phyloP scores from a whole-genome alignment of 2,888 invertebrate species.

The Empis livida region DNA sequence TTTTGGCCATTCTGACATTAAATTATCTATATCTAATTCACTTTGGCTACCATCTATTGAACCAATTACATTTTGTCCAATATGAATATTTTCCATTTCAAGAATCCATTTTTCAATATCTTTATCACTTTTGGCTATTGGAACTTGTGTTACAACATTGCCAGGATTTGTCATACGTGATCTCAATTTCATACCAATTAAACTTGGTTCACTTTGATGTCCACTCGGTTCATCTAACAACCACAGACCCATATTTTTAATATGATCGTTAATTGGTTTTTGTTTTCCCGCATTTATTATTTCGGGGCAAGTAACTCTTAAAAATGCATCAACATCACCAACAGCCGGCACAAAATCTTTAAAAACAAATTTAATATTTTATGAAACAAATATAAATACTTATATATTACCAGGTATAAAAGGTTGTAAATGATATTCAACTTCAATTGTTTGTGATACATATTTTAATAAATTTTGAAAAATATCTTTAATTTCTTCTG shows the following conservation, averaged over 20 bases:
- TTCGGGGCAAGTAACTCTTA: constrained; percentile 82
- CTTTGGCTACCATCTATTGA: constrained; percentile 50
- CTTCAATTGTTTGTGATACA: constrained; percentile 80
- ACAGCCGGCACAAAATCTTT: constrained; percentile 90
- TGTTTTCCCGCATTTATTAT: constrained; percentile 26
- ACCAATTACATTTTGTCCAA: constrained; percentile 53
- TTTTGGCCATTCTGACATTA: constrained; percentile 94
- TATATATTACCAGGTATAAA: constrained; percentile 54
- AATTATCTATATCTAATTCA: constrained; percentile 73
- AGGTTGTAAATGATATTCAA: constrained; percentile 81
- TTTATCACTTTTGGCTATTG: constrained; percentile 71
- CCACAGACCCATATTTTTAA: constrained; percentile 30
- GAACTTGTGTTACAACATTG: constrained; percentile 29
- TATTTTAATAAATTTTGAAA: constrained; percentile 92
- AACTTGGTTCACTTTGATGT: constrained; percentile 89
- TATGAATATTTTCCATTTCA: constrained; percentile 84
- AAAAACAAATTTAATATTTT: too few species aligned
- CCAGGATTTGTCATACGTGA: constrained; percentile 38
- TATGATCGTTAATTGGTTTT: constrained; percentile 43
- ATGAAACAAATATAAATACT: too few species aligned
- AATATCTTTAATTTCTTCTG: constrained; percentile 76
- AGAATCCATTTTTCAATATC: constrained; percentile 95
- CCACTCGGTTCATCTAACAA: constrained; percentile 81
- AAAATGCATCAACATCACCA: constrained; percentile 96
- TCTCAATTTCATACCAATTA: constrained; percentile 81